Evolutionary conservation across 2,888 invertebrate species (phyloP).

Genomic region (Ischnus inquisitorius): DNA sequence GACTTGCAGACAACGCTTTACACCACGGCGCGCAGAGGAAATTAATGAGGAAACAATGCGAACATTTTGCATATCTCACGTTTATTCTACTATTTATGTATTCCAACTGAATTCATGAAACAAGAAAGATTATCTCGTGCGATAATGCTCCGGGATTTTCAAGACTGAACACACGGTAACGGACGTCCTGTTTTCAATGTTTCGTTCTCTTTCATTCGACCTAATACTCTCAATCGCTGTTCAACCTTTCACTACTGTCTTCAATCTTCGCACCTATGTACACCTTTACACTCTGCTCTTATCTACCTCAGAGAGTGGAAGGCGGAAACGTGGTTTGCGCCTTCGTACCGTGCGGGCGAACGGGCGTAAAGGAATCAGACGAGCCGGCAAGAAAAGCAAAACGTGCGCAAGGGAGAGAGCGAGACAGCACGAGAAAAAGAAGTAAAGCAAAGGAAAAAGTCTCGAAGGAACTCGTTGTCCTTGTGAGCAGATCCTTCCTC

Average conservation of each 20-base stretch:
- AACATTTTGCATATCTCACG: not conserved
- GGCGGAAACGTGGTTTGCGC: constrained; percentile 28
- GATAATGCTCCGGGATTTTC: not conserved
- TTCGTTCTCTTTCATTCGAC: not conserved
- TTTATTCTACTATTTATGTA: not conserved
- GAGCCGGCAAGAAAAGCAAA: constrained; percentile 43
- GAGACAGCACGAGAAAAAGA: constrained; percentile 13
- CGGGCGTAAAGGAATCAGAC: constrained; percentile 38
- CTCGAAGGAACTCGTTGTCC: constrained; percentile 58
- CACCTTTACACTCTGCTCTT: constrained; percentile 13
- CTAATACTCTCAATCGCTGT: constrained; percentile 4
- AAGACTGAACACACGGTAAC: not conserved
- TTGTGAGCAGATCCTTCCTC: constrained; percentile 42
- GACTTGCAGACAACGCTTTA: too few species aligned
- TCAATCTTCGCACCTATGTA: not conserved
- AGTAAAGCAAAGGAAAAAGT: constrained; percentile 41
- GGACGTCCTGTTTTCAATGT: not conserved
- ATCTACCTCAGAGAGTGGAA: constrained; percentile 31
- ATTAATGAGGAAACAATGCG: too few species aligned
- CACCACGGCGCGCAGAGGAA: too few species aligned
- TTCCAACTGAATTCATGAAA: not conserved
- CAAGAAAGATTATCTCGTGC: not conserved
- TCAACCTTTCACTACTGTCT: not conserved
- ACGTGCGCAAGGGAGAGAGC: constrained; percentile 38
- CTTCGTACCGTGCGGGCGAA: constrained; percentile 19